phyloP scores from a whole-genome alignment of 2,888 invertebrate species.

The Athripsodes cinereus region DNA sequence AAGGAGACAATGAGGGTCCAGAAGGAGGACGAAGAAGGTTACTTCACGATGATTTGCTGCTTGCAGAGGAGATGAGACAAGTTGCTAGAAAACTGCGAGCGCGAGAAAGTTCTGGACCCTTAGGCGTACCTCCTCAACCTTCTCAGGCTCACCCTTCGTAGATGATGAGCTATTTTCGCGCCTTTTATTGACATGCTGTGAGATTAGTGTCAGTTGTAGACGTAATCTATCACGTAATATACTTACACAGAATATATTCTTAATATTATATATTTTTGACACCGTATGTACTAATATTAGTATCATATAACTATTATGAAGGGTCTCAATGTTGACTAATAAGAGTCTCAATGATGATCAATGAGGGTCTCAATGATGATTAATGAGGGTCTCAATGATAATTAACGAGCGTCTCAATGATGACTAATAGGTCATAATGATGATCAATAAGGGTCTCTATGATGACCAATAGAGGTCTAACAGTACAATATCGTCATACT shows the following conservation, averaged over 20 bases:
- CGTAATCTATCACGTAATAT: background rate
- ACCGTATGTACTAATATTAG: background rate
- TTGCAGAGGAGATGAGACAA: conserved; percentile 48
- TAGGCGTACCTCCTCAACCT: conserved; percentile 32
- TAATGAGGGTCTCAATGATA: too few species aligned
- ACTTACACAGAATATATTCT: background rate
- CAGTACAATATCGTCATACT: too few species aligned
- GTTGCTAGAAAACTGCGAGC: conserved; percentile 47
- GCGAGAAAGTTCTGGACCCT: conserved; percentile 10
- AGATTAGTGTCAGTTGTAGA: background rate
- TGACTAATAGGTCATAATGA: too few species aligned
- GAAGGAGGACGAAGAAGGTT: conserved; percentile 17
- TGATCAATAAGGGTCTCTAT: too few species aligned
- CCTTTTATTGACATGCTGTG: background rate
- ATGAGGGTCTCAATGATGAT: too few species aligned
- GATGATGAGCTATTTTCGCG: background rate
- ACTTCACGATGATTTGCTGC: conserved; percentile 32
- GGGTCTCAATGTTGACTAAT: too few species aligned
- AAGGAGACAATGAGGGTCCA: conserved; percentile 36
- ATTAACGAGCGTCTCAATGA: too few species aligned
- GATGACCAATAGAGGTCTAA: too few species aligned
- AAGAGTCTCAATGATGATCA: too few species aligned
- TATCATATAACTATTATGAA: too few species aligned
- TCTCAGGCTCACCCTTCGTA: conserved; percentile 27
- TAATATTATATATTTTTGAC: background rate